phyloP scores from a whole-genome alignment of 2,113 vertebrate species.

The Abramis brama region DNA sequence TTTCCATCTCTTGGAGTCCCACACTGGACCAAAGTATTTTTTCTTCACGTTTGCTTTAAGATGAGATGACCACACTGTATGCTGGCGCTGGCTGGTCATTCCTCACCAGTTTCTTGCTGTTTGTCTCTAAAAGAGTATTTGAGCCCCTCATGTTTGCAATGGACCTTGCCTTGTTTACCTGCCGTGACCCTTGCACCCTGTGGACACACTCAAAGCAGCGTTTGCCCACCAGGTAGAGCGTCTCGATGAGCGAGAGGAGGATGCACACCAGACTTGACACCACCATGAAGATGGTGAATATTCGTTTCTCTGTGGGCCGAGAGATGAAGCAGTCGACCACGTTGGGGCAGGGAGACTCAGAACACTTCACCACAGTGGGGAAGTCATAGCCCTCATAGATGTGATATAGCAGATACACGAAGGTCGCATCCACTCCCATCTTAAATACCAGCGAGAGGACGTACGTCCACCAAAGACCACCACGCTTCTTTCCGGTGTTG shows the following conservation, averaged over 20 bases:
- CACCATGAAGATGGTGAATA: constrained; percentile 97
- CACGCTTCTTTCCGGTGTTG: constrained; percentile 88
- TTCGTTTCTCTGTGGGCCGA: constrained; percentile 90
- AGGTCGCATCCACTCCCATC: constrained; percentile 80
- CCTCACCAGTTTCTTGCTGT: neutral
- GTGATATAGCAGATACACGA: constrained; percentile 85
- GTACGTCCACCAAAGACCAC: constrained; percentile 97
- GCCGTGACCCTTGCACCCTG: constrained; percentile 11
- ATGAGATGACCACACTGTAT: constrained; percentile 54
- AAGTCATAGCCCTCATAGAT: constrained; percentile 88
- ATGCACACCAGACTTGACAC: constrained; percentile 83
- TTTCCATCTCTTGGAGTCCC: neutral
- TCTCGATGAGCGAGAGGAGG: constrained; percentile 84
- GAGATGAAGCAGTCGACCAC: constrained; percentile 94
- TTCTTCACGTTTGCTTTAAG: no score
- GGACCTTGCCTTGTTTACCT: constrained; percentile 43
- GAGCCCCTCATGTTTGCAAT: constrained; percentile 57
- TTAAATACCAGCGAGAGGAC: constrained; percentile 89
- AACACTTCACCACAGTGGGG: constrained; percentile 86
- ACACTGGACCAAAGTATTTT: neutral
- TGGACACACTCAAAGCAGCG: constrained; percentile 71
- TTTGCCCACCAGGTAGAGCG: constrained; percentile 86
- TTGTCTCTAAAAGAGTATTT: constrained; percentile 58
- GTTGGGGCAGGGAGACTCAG: constrained; percentile 85
- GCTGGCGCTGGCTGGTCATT: constrained; percentile 62